Base-by-base conservation (phyloP, 2,797 vertebrate genomes). In the Bryconaethiops microstoma region DNA sequence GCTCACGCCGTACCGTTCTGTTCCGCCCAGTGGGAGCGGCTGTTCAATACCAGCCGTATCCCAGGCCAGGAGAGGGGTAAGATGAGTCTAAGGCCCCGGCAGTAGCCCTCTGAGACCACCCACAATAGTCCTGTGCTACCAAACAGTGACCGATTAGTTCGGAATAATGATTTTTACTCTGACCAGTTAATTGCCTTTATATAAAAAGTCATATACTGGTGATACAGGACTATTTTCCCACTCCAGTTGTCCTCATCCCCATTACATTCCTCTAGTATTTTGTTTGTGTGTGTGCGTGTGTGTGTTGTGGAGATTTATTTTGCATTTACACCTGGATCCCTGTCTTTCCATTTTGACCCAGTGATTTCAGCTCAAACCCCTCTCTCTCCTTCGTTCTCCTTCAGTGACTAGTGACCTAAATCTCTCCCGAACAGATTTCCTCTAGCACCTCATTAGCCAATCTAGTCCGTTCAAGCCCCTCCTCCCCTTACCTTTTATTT, bases 11-110 rank as follows among this genome's bases (percentile, higher is more conserved):
- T 99, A 87, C 98, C 98, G 0, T 95, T 99, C 89, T 99, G 98
- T 91, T 99, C 98, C 17, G 95, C 97, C 87, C 98, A 99, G 91
- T 99, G 97, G 96, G 98, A 99, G 89, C 93, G 96, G 78, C 95
- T 98, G 95, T 99, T 98, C 93, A 99, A 99, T 86, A 97, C 97
- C 52, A 95, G 95, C 80, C 95, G 97, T 75, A 82, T 97, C 87
- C 97, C 98, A 0, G 97, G 97, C 88, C 91, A 94, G 88, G 97
- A 99, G 86, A 95, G 96, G 90, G 97, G 98, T 99, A 95, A 96
- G 97, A 92, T 21, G 39, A 81, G 67, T 76, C 45, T 39, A 25
- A 35, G 39, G 29, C 4, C 40, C 39, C 39, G 50, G 52, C 29
- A 13, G 8, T 60, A 80, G 40, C 52, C 40, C 52, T 59, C 39